Percentiles rank a stretch among this genome's conserved stretches.
phyloP scores from a whole-genome alignment of 2,797 vertebrate genomes.

The Percopsis omiscomaycus region DNA sequence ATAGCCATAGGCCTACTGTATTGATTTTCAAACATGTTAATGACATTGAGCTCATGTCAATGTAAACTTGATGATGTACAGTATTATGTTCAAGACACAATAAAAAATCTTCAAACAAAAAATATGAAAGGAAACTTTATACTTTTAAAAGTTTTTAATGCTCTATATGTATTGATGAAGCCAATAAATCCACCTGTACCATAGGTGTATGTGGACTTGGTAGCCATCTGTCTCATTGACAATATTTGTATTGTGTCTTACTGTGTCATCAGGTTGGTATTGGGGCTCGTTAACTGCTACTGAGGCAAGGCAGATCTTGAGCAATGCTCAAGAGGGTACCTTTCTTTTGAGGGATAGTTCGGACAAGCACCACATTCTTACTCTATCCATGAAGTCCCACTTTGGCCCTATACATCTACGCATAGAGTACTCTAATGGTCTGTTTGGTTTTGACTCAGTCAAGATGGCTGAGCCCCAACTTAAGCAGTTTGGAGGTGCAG shows the following conservation, averaged over 20 bases:
- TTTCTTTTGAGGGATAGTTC: slow-evolving; percentile 58
- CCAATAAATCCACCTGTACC: no score
- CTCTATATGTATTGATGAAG: no score
- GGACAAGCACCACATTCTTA: slow-evolving; percentile 47
- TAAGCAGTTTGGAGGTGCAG: slow-evolving; percentile 43
- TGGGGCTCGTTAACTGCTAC: slow-evolving; percentile 51
- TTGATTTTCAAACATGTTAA: no score
- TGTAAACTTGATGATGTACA: no score
- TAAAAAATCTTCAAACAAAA: no score
- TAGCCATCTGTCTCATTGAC: no score
- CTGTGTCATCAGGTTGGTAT: slow-evolving; percentile 51
- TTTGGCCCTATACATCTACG: slow-evolving; percentile 57
- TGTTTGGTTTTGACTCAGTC: slow-evolving; percentile 56
- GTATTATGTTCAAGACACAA: no score
- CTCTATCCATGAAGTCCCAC: slow-evolving; percentile 55
- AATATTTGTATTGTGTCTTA: not conserved
- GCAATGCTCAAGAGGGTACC: slow-evolving; percentile 37
- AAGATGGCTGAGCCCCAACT: slow-evolving; percentile 35
- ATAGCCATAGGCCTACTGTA: no score
- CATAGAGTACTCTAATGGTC: slow-evolving; percentile 39
- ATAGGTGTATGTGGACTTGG: no score
- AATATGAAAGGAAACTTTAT: no score
- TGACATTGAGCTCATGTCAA: no score
- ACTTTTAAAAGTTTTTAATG: no score
- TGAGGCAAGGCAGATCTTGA: slow-evolving; percentile 50